These are phyloP conservation scores for Echiichthys vipera DNA, from an alignment of 2,797 vertebrate genomes.

Conservation along the genomic window DNA sequence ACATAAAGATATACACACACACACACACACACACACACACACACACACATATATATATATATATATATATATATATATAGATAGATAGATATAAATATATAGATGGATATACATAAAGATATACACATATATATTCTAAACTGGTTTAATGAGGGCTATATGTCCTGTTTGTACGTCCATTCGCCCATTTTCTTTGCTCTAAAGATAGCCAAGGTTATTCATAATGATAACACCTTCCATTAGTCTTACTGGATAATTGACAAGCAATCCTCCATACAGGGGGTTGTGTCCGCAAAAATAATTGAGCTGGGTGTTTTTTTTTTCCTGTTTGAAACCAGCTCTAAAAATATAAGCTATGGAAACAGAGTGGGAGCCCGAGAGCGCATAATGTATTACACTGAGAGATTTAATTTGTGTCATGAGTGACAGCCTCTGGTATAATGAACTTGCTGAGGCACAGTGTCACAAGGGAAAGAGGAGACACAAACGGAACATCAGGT, in stretches of 20 bases:
- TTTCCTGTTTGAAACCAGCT: slow-evolving; percentile 17
- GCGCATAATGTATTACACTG: slow-evolving; percentile 35
- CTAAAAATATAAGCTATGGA: slow-evolving; percentile 49
- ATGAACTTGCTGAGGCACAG: slow-evolving; percentile 34
- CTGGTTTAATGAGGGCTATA: slow-evolving; percentile 14
- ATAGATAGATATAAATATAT: too few species aligned
- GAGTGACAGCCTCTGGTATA: slow-evolving; percentile 50
- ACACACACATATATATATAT: too few species aligned
- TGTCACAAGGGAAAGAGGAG: slow-evolving; percentile 20
- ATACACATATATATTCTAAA: too few species aligned
- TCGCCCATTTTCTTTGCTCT: slow-evolving; percentile 17
- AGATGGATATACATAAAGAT: too few species aligned
- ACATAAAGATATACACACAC: too few species aligned
- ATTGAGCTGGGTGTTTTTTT: slow-evolving; percentile 16
- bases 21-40: too few species aligned
- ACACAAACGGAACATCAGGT: slow-evolving; percentile 24
- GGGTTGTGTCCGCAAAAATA: neutral
- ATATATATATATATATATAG: too few species aligned
- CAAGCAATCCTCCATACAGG: slow-evolving; percentile 19
- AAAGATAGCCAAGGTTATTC: slow-evolving; percentile 3
- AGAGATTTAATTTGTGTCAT: slow-evolving; percentile 48
- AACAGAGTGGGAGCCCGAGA: slow-evolving; percentile 27
- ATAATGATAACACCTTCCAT: slow-evolving; percentile 4
- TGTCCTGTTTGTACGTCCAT: slow-evolving; percentile 1
- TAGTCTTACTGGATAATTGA: slow-evolving; percentile 24